phyloP scores from a whole-genome alignment of 2,113 vertebrate species.

The Anser cygnoides region DNA sequence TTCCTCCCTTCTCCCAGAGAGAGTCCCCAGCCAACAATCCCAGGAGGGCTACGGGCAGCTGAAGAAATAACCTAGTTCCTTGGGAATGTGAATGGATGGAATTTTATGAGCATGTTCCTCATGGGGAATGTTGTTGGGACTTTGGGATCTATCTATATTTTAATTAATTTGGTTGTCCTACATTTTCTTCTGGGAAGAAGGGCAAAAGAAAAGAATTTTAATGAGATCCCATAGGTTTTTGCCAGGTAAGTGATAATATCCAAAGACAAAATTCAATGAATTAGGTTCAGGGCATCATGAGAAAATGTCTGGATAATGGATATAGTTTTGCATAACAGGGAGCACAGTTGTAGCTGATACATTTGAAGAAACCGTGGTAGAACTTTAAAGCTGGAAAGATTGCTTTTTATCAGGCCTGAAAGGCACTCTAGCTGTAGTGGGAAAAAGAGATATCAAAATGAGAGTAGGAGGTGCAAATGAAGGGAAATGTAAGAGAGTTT shows the following conservation, averaged over 20 bases:
- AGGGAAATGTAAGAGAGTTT: background rate
- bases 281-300: background rate
- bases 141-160: constrained; percentile 9
- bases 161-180: constrained; percentile 43
- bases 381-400: background rate
- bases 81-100: background rate
- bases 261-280: background rate
- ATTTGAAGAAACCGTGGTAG: background rate
- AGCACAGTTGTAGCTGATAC: background rate
- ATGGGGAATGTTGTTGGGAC: constrained; percentile 13
- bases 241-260: background rate
- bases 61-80: background rate
- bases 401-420: background rate
- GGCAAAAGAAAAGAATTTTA: constrained; percentile 24
- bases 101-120: constrained; percentile 4
- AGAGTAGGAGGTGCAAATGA: background rate
- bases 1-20: background rate
- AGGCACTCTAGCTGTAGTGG: background rate
- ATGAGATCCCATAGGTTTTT: constrained; percentile 33
- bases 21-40: background rate
- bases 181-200: constrained; percentile 9
- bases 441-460: background rate
- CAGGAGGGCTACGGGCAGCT: background rate
- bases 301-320: background rate
- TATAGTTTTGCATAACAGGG: background rate